Base-by-base conservation (phyloP, 2,888 invertebrate genomes). In the Brachynemurus nebulosus region DNA sequence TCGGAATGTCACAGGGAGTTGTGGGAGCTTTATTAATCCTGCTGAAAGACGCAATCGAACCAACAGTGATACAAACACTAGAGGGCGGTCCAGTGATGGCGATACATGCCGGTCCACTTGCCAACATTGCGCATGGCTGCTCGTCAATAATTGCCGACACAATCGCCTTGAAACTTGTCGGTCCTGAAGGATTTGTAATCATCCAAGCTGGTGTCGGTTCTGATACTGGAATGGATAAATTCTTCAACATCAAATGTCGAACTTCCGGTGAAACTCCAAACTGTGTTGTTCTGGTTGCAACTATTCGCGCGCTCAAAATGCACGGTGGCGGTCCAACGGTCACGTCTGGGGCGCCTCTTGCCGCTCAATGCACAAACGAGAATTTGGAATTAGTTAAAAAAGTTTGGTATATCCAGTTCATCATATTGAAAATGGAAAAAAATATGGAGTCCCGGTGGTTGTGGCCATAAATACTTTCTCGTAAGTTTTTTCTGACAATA, bases 131-230 rank as follows among this genome's bases (percentile, higher is more conserved):
- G 0, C 97, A 97, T 67, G 97, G 98, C 30, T 93, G 95, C 64
- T 93, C 92, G 2, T 97, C 96, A 19, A 88, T 96, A 52, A 68
- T 98, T 30, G 96, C 96, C 1, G 97, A 97, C 66, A 80, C 84
- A 58, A 78, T 96, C 50, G 97, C 88, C 7, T 69, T 96, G 51
- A 96, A 96, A 65, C 69, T 98, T 40, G 96, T 93, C 9, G 92
- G 93, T 6, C 72, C 80, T 50, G 71, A 85, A 18, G 98, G 97
- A 23, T 89, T 81, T 59, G 95, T 97, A 45, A 80, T 96, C 14
- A 98, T 98, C 0, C 98, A 98, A 67, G 95, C 95, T 30, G 98
- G 98, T 27, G 98, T 98, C 61, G 97, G 97, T 8, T 95, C 96
- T 9, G 98, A 98, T 63, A 95, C 98, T 56, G 97, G 90, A 42